Base-by-base conservation (phyloP, 2,797 vertebrate species). In the Lutjanus argentimaculatus region DNA sequence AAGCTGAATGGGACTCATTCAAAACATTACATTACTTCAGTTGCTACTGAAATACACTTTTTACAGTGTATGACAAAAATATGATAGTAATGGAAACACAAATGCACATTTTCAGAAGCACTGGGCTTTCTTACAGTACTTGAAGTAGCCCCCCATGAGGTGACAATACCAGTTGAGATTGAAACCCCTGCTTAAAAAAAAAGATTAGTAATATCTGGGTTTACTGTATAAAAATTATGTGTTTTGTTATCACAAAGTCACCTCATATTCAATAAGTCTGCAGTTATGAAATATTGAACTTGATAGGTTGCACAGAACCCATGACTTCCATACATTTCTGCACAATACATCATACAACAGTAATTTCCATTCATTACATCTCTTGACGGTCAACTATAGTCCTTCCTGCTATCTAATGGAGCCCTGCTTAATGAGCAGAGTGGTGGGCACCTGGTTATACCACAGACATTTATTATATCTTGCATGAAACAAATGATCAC, bases 361-460 rank as follows among this genome's bases (percentile, higher is more conserved):
- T 62, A 5, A 76, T 85, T 88, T 81, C 45, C 25, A 52, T 82
- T 68, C 56, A 72, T 82, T 51, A 72, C 52, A 42, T 10, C 59
- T 22, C 61, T 48, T 74, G 63, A 72, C 56, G 52, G 69, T 79
- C 75, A 76, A 16, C 72, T 25, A 45, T 61, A 77, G 57, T 58
- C 65, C 49, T n/a, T 42, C 51, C 75, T 72, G 67, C 58, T 71
- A 22, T 79, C 67, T 71, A 71, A 86, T 56, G 57, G 65, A 77
- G 55, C 57, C 19, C 25, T 58, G 45, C 51, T 63, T 68, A 75
- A 75, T 80, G 67, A 49, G 42, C 40, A 57, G 69, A 73, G 84
- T 61, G 62, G 66, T 36, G 49, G 65, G 62, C 25, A 74, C 25
- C 40, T 66, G 75, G 19, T 56, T 75, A 43, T 53, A 17, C 69